phyloP scores from a whole-genome alignment of 2,888 invertebrate species.

The Poecilus cupreus region DNA sequence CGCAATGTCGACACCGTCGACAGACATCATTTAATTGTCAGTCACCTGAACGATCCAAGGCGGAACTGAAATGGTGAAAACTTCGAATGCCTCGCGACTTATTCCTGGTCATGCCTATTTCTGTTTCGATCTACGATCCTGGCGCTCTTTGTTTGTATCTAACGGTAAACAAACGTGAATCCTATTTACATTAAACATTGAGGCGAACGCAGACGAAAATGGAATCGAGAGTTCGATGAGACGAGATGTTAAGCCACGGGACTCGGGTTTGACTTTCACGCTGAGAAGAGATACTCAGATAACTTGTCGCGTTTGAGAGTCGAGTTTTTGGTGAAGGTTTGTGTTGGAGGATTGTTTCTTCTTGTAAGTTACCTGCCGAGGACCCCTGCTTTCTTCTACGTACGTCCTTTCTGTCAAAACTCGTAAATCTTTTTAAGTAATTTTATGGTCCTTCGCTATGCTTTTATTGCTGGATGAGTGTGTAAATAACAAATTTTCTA shows the following conservation, averaged over 20 bases:
- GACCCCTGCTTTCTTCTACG: slow-evolving; percentile 27
- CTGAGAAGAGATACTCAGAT: background rate
- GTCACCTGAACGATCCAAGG: background rate
- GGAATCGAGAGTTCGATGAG: background rate
- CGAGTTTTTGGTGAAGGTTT: background rate
- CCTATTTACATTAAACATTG: slow-evolving; percentile 43
- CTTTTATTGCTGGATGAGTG: slow-evolving; percentile 27
- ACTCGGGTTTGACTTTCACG: slow-evolving; percentile 5
- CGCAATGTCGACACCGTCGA: background rate
- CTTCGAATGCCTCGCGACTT: background rate
- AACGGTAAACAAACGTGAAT: slow-evolving; percentile 40
- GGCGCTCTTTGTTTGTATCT: slow-evolving; percentile 27
- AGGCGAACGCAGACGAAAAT: background rate
- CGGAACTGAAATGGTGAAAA: background rate
- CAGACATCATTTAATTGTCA: background rate
- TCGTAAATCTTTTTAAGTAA: slow-evolving; percentile 42
- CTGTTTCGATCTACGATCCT: background rate
- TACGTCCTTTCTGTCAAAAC: slow-evolving; percentile 35
- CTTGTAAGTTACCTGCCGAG: slow-evolving; percentile 8
- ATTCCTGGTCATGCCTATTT: background rate
- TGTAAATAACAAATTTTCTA: slow-evolving; percentile 41
- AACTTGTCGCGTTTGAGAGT: background rate
- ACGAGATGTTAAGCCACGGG: slow-evolving; percentile 14
- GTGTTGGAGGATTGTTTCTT: background rate
- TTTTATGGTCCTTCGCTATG: slow-evolving; percentile 7